phyloP scores from a whole-genome alignment of 1,140 invertebrate genomes.

The Drosophila sp. region DNA sequence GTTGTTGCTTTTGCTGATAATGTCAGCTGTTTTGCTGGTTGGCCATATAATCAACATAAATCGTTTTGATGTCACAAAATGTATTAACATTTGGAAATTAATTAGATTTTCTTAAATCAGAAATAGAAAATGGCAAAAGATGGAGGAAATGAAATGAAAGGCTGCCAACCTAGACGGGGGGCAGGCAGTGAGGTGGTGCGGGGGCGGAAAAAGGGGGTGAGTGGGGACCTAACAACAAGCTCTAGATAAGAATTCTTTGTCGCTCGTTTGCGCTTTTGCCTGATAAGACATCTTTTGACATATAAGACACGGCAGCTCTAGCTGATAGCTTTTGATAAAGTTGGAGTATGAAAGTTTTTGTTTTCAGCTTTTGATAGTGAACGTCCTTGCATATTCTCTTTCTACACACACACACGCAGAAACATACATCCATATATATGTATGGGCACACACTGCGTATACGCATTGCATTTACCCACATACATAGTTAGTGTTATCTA shows the following conservation, averaged over 20 bases:
- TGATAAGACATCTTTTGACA: constrained; percentile 75
- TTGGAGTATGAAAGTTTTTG: constrained; percentile 64
- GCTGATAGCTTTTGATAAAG: constrained; percentile 59
- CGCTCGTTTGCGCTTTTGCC: constrained; percentile 21
- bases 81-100: constrained; percentile 74
- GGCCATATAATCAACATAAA: constrained; percentile 68
- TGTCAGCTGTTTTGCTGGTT: not conserved
- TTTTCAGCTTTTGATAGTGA: constrained; percentile 36
- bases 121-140: constrained; percentile 17
- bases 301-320: constrained; percentile 35
- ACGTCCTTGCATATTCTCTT: constrained; percentile 58
- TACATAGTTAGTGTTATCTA: not conserved
- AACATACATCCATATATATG: not conserved
- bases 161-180: not conserved
- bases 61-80: constrained; percentile 71
- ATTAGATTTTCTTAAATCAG: constrained; percentile 63
- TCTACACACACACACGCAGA: constrained; percentile 5
- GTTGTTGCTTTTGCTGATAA: constrained; percentile 14
- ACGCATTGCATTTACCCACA: not conserved
- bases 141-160: not conserved
- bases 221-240: not conserved
- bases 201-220: not conserved
- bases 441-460: not conserved
- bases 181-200: not conserved
- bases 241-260: constrained; percentile 53